These are phyloP conservation scores for Lithophane semibrunnea DNA, from an alignment of 2,888 invertebrate genomes.

Conservation along the genomic window DNA sequence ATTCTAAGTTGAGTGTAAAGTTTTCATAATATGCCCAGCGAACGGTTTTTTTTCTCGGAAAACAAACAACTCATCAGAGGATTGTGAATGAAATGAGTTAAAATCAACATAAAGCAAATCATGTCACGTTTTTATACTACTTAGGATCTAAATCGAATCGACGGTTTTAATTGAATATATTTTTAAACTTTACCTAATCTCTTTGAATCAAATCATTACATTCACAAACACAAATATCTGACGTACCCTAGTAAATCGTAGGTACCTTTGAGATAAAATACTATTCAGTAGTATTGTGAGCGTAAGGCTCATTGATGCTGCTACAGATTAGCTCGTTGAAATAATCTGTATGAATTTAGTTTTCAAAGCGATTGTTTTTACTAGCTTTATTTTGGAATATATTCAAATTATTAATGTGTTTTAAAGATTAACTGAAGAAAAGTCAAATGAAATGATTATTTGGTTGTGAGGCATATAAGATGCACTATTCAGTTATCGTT, in stretches of 20 bases:
- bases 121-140: neutral
- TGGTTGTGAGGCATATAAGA: too few relatives aligned
- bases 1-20: neutral
- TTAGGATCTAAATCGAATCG: neutral
- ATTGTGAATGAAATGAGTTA: conserved; percentile 42
- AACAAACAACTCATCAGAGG: neutral
- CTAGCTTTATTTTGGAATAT: neutral
- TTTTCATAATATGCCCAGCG: conserved; percentile 14
- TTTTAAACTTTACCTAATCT: conserved; percentile 6
- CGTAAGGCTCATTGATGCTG: too few relatives aligned
- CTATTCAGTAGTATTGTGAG: conserved; percentile 12
- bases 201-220: conserved; percentile 25
- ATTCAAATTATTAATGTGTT: neutral
- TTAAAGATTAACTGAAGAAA: neutral
- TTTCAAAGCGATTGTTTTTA: conserved; percentile 18
- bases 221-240: conserved; percentile 24
- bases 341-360: conserved; percentile 13
- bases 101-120: neutral
- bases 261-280: conserved; percentile 56
- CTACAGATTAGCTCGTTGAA: conserved; percentile 22
- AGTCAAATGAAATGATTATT: neutral
- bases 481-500: neutral
- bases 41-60: conserved; percentile 55
- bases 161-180: neutral
- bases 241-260: conserved; percentile 1